These are phyloP conservation scores for Petrophora chlorosata DNA, from an alignment of 2,888 invertebrate genomes.

Conservation along the genomic window DNA sequence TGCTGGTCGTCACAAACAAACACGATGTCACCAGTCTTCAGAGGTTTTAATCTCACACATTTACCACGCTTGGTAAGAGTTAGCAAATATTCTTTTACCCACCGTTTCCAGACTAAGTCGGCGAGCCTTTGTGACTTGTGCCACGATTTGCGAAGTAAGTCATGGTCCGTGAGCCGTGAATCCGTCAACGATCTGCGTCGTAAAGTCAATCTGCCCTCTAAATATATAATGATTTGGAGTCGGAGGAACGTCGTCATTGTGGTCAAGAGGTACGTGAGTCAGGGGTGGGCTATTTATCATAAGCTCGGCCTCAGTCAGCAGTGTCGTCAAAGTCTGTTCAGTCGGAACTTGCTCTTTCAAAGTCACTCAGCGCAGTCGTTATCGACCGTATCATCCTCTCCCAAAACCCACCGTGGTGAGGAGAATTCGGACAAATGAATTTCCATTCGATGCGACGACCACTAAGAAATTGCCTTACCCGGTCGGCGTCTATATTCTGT, in stretches of 20 bases:
- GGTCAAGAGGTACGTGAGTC: not conserved
- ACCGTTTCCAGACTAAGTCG: not conserved
- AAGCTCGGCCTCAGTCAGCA: not conserved
- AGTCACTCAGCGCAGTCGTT: not conserved
- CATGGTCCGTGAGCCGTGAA: not conserved
- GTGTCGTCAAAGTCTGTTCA: not conserved
- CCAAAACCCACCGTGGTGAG: no score
- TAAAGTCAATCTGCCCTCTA: not conserved
- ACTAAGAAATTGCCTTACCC: no score
- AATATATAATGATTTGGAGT: not conserved
- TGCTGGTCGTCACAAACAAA: not conserved
- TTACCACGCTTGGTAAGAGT: not conserved
- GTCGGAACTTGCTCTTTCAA: not conserved
- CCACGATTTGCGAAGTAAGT: not conserved
- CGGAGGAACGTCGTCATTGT: not conserved
- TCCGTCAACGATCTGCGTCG: not conserved
- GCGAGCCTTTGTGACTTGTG: not conserved
- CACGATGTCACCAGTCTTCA: not conserved
- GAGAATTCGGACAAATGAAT: no score
- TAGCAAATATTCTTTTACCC: not conserved
- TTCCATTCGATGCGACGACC: no score
- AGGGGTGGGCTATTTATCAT: not conserved
- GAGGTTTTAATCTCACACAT: not conserved
- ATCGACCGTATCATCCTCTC: not conserved
- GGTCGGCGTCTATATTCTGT: no score